phyloP scores from a whole-genome alignment of 2,797 vertebrate genomes.

The Pipistrellus kuhlii region DNA sequence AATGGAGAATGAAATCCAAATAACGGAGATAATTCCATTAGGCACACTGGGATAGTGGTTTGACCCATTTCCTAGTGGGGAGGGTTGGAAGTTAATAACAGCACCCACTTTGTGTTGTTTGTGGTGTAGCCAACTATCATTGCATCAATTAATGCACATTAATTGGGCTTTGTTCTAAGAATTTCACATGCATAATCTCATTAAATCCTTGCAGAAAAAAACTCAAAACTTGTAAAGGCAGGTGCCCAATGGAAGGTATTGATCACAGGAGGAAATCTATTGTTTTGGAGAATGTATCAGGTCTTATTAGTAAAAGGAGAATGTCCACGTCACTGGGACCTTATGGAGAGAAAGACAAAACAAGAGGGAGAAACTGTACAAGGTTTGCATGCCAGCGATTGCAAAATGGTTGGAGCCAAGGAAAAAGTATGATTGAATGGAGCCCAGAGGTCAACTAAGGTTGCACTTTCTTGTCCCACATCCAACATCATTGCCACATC shows the following conservation, averaged over 20 bases:
- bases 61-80: neutral
- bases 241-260: neutral
- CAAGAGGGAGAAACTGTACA: neutral
- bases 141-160: neutral
- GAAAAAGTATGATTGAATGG: neutral
- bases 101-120: neutral
- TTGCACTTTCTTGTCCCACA: neutral
- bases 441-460: neutral
- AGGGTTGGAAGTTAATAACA: neutral
- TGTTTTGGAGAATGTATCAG: slow-evolving; percentile 15
- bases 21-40: neutral
- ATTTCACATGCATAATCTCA: neutral
- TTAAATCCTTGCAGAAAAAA: slow-evolving; percentile 3
- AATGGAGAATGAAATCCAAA: neutral
- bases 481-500: neutral
- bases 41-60: neutral
- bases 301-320: slow-evolving; percentile 44
- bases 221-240: neutral
- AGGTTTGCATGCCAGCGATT: neutral
- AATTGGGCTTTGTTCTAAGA: slow-evolving; percentile 15
- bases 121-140: neutral
- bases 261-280: neutral
- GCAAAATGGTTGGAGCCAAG: neutral
- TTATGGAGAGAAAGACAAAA: slow-evolving; percentile 36
- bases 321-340: neutral